phyloP scores from a whole-genome alignment of 2,113 vertebrate species.

The Ardeotis arabs region DNA sequence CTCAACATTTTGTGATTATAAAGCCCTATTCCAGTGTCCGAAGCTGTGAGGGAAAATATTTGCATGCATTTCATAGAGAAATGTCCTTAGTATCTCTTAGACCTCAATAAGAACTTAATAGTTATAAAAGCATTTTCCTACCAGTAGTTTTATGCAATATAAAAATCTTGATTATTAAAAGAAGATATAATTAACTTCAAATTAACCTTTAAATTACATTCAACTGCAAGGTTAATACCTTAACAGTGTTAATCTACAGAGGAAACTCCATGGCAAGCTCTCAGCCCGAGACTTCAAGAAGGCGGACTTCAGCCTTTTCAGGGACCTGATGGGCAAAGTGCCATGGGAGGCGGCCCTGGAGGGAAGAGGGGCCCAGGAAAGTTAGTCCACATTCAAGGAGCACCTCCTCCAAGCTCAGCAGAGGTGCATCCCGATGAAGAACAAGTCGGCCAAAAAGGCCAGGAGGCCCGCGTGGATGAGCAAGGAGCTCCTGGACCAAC shows the following conservation, averaged over 20 bases:
- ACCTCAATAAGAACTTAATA: neutral
- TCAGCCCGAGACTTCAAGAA: no score
- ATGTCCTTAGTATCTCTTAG: neutral
- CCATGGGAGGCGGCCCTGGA: no score
- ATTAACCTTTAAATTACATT: conserved; percentile 40
- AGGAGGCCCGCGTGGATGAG: no score
- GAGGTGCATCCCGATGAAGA: no score
- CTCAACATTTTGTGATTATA: neutral
- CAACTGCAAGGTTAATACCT: conserved; percentile 43
- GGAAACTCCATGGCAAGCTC: no score
- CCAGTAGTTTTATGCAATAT: conserved; percentile 44
- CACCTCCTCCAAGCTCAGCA: no score
- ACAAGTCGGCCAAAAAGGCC: no score
- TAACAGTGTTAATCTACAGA: conserved; percentile 1
- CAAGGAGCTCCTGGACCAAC: no score
- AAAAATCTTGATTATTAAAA: conserved; percentile 39
- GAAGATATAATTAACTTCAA: conserved; percentile 48
- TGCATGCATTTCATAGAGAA: neutral
- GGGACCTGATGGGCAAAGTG: no score
- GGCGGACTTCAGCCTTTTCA: no score
- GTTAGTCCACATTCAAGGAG: no score
- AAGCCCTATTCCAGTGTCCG: neutral
- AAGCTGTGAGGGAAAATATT: neutral
- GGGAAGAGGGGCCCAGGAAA: no score
- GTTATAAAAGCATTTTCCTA: neutral